Base-by-base conservation (phyloP, 2,888 invertebrate species). In the Eilema sororculum region DNA sequence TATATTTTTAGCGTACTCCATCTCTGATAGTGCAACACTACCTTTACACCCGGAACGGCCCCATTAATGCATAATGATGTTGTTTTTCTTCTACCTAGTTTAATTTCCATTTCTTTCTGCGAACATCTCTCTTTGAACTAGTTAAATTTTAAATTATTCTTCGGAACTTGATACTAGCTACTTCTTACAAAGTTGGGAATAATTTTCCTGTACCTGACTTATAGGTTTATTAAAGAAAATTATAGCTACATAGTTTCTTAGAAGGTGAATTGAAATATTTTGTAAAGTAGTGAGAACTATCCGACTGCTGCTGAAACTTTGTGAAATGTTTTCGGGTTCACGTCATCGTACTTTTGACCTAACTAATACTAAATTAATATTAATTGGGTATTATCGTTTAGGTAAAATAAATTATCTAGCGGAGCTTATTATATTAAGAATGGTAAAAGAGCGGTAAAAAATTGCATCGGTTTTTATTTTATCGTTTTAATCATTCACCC, bases 41-140 rank as follows among this genome's bases (percentile, higher is more conserved):
- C 56, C 72, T 66, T 76, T 74, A 61, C 12, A 68, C 67, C n/a
- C 67, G 68, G 69, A 78, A 80, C 78, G 78, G 72, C 80, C 79
- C 80, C 77, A 82, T 83, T 84, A 86, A 84, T 86, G 84, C 83
- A 87, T 85, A 87, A 85, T 78, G 79, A 81, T 83, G 82, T 85
- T 89, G 83, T 88, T 86, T 87, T 87, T 87, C 85, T 77, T 77
- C 80, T 73, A 79, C 79, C 81, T 78, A 82, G 80, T 83, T 80
- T 82, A 84, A 82, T 85, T 86, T 82, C 78, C 80, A 82, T 78
- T 77, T 76, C 75, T 75, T 71, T 25, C 59, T 66, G 71, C 75
- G 30, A 57, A 79, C 79, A 78, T 80, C 75, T 82, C 77, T 52
- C 62, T 57, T 20, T 62, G 61, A 79, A 76, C 58, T 76, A 82